These are phyloP conservation scores for Sciurus vulgaris DNA, from an alignment of 2,797 vertebrate genomes.

Conservation along the genomic window DNA sequence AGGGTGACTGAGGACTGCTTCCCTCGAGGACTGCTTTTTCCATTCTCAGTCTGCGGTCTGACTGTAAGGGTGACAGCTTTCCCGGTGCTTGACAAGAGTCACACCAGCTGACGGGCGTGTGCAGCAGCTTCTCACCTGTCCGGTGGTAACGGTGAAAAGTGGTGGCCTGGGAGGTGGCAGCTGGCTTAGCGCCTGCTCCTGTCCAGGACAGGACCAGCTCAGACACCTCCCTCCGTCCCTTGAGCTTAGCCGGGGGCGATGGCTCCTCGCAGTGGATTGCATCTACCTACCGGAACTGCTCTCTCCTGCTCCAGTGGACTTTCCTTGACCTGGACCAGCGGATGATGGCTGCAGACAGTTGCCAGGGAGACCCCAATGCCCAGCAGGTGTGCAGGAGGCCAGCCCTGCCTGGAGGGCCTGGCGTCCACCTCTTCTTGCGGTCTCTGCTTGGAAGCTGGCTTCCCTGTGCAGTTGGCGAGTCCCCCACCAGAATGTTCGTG, in stretches of 20 bases:
- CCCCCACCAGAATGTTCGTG: background rate
- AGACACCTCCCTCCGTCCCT: background rate
- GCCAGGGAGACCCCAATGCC: slow-evolving; percentile 41
- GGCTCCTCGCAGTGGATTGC: background rate
- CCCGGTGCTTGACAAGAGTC: background rate
- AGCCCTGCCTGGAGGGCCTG: background rate
- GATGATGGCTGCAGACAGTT: background rate
- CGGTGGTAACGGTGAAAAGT: background rate
- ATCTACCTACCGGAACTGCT: background rate
- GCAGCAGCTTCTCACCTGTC: background rate
- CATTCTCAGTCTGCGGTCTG: background rate
- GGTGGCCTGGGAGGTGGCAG: background rate
- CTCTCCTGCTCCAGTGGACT: background rate
- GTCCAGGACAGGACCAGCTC: too few species aligned
- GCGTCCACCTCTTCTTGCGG: background rate
- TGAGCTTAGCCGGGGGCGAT: background rate
- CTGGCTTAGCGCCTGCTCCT: background rate
- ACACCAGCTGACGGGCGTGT: background rate
- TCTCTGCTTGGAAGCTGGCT: background rate
- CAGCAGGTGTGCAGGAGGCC: background rate
- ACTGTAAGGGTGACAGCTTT: background rate
- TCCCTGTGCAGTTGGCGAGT: background rate
- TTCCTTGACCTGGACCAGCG: background rate
- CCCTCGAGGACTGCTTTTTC: background rate
- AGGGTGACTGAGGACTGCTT: too few species aligned